Evolutionary conservation across 2,888 invertebrate species (phyloP), one percentile per base, ranked within the genome.

Genomic region (Linnaemya vulpina): DNA sequence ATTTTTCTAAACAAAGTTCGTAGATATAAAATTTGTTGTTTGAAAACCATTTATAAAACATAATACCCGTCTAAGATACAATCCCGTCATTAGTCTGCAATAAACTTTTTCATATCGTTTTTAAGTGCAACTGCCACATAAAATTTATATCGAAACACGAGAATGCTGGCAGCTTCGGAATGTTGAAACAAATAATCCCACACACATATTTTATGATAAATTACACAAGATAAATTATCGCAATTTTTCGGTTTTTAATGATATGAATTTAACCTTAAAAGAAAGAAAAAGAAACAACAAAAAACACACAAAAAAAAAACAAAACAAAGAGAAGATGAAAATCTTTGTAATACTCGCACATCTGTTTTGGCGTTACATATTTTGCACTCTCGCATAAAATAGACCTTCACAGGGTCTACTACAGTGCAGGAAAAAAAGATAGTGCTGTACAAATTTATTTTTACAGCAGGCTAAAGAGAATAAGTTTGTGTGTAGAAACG

Each of bases 141-240:
- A 17, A 13, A 13, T 13, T 7, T 62, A 30, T n/a, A 46, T 2
- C 25, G 9, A 22, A 13, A 43, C 17, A 30, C 51, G 25, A n/a
- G 20, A 30, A 43, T 43, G 8, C 30, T 55, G n/a, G 5, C 17
- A 53, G 20, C 40, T 9, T 3, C 2, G 9, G 25, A 25, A 30
- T 17, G 17, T 60, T 10, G 3, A 60, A 20, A 22, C 9, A 43
- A 43, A 43, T 17, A 60, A 38, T n/a, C 17, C n/a, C 35, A 17
- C 17, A 60, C 17, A 13, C 38, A 30, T 43, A 13, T 46, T 35
- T 67, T 55, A 67, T 58, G 35, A 67, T 76, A 58, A 67, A 76
- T 67, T 76, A 38, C 76, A 22, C 0, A 67, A 67, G 13, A 58
- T 58, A 58, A 76, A 67, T 46, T 67, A 51, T 30, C 17, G 25